Base-by-base conservation (phyloP, 2,113 vertebrate genomes). In the Mus musculus region DNA sequence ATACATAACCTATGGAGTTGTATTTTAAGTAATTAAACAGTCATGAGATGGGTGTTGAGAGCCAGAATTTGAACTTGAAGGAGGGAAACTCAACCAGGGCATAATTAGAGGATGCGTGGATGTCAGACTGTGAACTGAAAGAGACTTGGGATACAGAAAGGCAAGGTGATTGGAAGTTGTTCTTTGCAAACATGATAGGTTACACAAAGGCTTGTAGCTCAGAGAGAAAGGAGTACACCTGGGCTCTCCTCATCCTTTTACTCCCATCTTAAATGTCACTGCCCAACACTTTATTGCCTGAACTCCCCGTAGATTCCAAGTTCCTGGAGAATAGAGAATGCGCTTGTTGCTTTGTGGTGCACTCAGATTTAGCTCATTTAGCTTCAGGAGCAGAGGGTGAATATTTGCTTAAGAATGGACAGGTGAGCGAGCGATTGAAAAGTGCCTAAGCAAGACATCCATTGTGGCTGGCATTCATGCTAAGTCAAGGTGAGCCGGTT, bases 1-100 rank as follows among this genome's bases (percentile, higher is more conserved):
- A 63, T 77, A 54, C 61, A 16, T 33, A 90, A 73, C 22, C 26
- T 26, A 72, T 7, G 71, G 82, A 93, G 72, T 54, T 73, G 42
- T 73, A 56, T 67, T 94, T 77, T 72, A 85, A 86, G 77, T 33
- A 80, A 72, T 71, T 86, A 81, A 90, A n/a, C 42, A 89, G 52
- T 89, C 75, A 69, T 26, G 7, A 42, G 49, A 26, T n/a, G 19
- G 39, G 39, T 17, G 8, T 16, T 80, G 76, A 42, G 33, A 95
- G 59, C 1, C 77, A 89, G 87, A 91, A 73, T 81, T 89, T 81
- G 82, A 91, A 91, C 22, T 92, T 80, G 36, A 88, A 92, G 73
- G 61, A 75, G 65, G 75, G n/a, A 87, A 90, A 39, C 36, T 76
- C 46, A 80, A 85, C 19, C n/a, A 93, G 75, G 82, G 49, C 3